These are phyloP conservation scores for Corythucha ciliata DNA, from an alignment of 2,888 invertebrate species.

Conservation along the genomic window DNA sequence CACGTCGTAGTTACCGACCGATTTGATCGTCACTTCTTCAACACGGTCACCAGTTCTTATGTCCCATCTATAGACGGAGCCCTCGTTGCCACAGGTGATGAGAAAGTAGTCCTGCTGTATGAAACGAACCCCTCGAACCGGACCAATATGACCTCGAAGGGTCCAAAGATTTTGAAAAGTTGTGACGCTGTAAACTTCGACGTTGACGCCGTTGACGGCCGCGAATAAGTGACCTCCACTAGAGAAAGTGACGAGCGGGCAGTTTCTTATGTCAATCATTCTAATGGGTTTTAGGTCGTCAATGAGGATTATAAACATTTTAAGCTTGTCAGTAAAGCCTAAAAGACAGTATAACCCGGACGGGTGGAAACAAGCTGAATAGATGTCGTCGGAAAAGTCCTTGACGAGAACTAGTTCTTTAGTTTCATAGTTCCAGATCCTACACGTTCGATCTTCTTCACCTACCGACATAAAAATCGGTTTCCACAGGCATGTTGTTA, in stretches of 20 bases:
- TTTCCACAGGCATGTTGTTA: slow-evolving; percentile 82
- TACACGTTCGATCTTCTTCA: slow-evolving; percentile 67
- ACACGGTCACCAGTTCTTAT: slow-evolving; percentile 59
- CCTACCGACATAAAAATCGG: slow-evolving; percentile 77
- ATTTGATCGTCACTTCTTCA: slow-evolving; percentile 61
- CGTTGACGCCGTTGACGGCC: slow-evolving; percentile 75
- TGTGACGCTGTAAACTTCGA: slow-evolving; percentile 73
- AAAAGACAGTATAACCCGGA: slow-evolving; percentile 69
- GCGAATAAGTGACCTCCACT: slow-evolving; percentile 83
- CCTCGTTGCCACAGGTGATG: slow-evolving; percentile 79
- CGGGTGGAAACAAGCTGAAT: slow-evolving; percentile 64
- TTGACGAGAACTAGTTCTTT: slow-evolving; percentile 66
- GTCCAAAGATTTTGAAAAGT: slow-evolving; percentile 65
- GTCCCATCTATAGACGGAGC: slow-evolving; percentile 88
- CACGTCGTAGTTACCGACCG: slow-evolving; percentile 9
- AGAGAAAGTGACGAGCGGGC: slow-evolving; percentile 70
- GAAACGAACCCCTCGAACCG: slow-evolving; percentile 50
- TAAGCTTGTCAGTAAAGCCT: slow-evolving; percentile 83
- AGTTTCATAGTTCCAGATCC: slow-evolving; percentile 87
- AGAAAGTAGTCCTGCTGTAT: slow-evolving; percentile 65
- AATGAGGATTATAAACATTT: slow-evolving; percentile 77
- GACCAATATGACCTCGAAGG: slow-evolving; percentile 71
- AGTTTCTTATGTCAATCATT: slow-evolving; percentile 64
- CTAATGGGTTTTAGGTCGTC: slow-evolving; percentile 66
- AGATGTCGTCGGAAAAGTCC: slow-evolving; percentile 73